phyloP scores from a whole-genome alignment of 2,113 vertebrate genomes.

The Manacus vitellinus region DNA sequence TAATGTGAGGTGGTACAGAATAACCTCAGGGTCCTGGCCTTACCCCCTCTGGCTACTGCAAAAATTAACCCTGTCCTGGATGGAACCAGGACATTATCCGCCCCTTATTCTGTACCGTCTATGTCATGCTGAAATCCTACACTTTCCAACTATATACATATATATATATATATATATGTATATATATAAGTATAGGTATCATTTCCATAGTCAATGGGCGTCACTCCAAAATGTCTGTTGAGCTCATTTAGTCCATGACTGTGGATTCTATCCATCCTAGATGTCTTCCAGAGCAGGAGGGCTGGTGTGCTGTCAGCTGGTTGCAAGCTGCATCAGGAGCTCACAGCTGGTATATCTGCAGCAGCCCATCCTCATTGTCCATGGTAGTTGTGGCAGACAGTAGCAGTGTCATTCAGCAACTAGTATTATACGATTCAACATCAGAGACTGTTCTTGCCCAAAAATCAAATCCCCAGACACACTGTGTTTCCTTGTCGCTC shows the following conservation, averaged over 20 bases:
- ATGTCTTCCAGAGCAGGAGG: neutral
- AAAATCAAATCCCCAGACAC: neutral
- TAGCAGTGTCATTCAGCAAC: neutral
- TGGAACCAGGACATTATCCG: neutral
- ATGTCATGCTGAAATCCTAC: neutral
- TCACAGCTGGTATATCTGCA: neutral
- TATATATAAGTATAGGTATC: neutral
- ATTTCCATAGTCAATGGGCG: accelerated
- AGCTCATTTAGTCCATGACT: neutral
- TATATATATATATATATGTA: neutral
- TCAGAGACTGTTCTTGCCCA: neutral
- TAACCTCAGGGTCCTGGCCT: neutral
- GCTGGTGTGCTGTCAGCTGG: neutral
- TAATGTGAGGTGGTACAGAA: neutral
- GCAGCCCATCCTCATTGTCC: neutral
- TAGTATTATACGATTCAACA: neutral
- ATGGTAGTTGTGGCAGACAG: neutral
- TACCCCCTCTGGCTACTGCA: neutral
- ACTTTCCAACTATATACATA: neutral
- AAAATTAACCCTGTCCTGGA: neutral
- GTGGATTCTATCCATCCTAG: neutral
- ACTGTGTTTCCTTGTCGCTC: neutral
- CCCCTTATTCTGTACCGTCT: neutral
- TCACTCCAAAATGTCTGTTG: neutral
- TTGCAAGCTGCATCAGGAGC: neutral